Base-by-base conservation (phyloP, 2,888 invertebrate species). In the Temnothorax unifasciatus region DNA sequence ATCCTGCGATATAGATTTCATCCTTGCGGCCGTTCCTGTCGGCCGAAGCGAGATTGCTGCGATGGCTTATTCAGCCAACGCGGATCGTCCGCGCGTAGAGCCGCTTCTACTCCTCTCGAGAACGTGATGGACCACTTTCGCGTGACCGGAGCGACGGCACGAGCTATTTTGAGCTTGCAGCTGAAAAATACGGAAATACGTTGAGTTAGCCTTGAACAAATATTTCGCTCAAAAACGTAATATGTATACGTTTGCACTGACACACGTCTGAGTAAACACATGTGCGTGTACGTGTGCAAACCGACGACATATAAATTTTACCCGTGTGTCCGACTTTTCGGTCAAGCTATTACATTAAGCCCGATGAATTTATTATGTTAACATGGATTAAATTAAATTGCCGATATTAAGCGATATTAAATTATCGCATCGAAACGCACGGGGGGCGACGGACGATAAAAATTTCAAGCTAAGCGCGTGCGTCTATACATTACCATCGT, bases 1-100 rank as follows among this genome's bases (percentile, higher is more conserved):
- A 77, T 85, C 77, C 82, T 44, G 4, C 15, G 66, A 54, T 75
- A 86, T 82, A 86, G 86, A 87, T 88, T 85, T 85, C 79, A 59
- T 85, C 50, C 82, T 77, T 71, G 83, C 74, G 69, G 64, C 59
- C 74, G 73, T 68, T 76, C 29, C 41, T 44, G 74, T 50, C 21
- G 63, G 18, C 77, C 41, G 44, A 29, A 29, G 29, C 29, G 29
- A 29, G 25, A 11, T 29, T 6, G 34, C 47, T 47, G 15, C 71
- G 57, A 47, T 57, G 57, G 9, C 52, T 69, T n/a, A 34, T 34
- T 79, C 79, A 13, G 38, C 6, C 29, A 66, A 41, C 41, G 71
- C 59, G 21, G 57, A 29, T 44, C 15, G 50, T 18, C 21, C 44
- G 29, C 21, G 57, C 44, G 3, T 38, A 21, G n/a, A 44, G 0